Percentiles rank a stretch among this genome's conserved stretches.
Evolutionary conservation across 2,797 vertebrate species (phyloP).

Genomic region (Aplochiton taeniatus): DNA sequence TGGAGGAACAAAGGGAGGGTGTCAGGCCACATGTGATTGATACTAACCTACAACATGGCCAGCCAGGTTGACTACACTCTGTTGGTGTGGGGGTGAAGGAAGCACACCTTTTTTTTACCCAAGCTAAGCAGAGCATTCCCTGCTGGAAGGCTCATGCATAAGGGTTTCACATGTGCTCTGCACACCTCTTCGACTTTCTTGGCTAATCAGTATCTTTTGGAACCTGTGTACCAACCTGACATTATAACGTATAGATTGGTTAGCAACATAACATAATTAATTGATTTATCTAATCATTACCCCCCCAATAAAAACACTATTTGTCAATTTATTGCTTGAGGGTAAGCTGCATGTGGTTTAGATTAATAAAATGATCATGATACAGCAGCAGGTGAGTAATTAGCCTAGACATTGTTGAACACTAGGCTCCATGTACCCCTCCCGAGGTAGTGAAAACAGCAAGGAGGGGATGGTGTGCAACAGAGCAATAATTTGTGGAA

Average conservation of each 20-base stretch:
- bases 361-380: too few relatives aligned
- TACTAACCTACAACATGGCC: conserved; percentile 43
- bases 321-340: too few relatives aligned
- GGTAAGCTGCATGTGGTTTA: not conserved
- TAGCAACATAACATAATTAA: not conserved
- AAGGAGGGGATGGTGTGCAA: conserved; percentile 2
- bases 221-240: conserved; percentile 2
- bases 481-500: conserved; percentile 14
- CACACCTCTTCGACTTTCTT: conserved; percentile 20
- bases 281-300: not conserved
- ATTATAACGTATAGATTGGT: conserved; percentile 3
- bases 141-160: conserved; percentile 25
- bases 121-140: conserved; percentile 14
- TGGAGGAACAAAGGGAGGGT: conserved; percentile 57
- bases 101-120: conserved; percentile 39
- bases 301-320: too few relatives aligned
- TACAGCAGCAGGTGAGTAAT: conserved; percentile 17
- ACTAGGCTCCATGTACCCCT: not conserved
- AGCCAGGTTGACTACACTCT: conserved; percentile 44
- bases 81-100: conserved; percentile 26
- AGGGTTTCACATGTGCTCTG: conserved; percentile 42
- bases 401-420: conserved; percentile 13
- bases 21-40: conserved; percentile 59
- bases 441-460: conserved; percentile 17
- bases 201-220: conserved; percentile 9